Base-by-base conservation (phyloP, 2,797 vertebrate genomes). In the Clangula hyemalis region DNA sequence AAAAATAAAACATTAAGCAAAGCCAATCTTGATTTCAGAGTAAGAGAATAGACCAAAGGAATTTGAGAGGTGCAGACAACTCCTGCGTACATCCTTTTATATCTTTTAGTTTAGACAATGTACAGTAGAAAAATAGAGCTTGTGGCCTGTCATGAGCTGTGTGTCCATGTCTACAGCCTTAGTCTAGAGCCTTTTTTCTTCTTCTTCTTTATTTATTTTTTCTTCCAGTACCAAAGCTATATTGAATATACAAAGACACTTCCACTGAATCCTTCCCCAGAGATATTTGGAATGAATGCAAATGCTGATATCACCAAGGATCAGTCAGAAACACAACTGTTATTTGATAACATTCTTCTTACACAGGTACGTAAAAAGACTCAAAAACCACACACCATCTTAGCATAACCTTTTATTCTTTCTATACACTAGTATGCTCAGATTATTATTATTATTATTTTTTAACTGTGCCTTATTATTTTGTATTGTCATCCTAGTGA, bases 251-350 rank as follows among this genome's bases (percentile, higher is more conserved):
- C 98, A 66, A 99, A 98, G 97, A 95, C 95, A 4, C 97, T 99
- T 95, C 98, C 98, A 6, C 97, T 98, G 95, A 99, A 98, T 93
- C 98, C 98, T 2, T 98, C 98, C 3, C 98, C 98, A 0, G 98
- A 99, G 95, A 97, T 99, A 78, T 99, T 98, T 88, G 98, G 98
- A 75, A 99, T 98, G 99, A 98, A 99, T 2, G 94, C 98, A 95
- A 99, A 99, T 39, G 98, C 98, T 8, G 98, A 98, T 91, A 98
- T 99, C 97, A 98, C 98, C 66, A 99, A 99, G 93, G 99, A 98
- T 96, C 98, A 99, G 96, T 96, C 98, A 10, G 98, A 99, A 98
- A 99, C 98, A 0, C 98, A 98, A n/a, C 97, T 98, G 57, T 93
- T 99, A 45, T 98, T 99, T 56, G 98, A 99, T 91, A 99, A 97